A percentile compares a stretch with the other conserved stretches of the same genome.
phyloP scores from a whole-genome alignment of 2,113 vertebrate species.

The Cygnus buccinator region DNA sequence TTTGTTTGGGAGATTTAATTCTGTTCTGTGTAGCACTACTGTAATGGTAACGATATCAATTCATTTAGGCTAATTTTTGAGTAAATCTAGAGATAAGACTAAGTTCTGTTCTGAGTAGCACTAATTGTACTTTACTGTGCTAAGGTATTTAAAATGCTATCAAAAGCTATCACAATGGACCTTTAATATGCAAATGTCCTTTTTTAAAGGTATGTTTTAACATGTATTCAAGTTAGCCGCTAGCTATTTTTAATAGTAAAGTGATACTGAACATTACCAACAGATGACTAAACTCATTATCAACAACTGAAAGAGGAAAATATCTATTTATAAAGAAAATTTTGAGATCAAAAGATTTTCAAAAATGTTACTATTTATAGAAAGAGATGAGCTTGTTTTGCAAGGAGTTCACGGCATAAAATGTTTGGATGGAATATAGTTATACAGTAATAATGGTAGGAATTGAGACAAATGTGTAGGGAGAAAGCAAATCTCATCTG shows the following conservation, averaged over 20 bases:
- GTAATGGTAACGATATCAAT: background rate
- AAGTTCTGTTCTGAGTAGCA: background rate
- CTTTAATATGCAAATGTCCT: background rate
- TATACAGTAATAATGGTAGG: background rate
- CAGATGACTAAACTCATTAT: background rate
- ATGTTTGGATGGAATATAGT: background rate
- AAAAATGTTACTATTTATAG: background rate
- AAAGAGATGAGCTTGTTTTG: background rate
- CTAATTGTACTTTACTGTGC: background rate
- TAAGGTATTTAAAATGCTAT: background rate
- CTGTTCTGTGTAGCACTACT: background rate
- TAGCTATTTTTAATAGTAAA: background rate
- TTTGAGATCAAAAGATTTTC: background rate
- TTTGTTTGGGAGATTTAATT: background rate
- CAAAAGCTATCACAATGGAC: background rate
- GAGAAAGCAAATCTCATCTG: background rate
- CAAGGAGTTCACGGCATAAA: background rate
- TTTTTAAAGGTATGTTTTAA: background rate
- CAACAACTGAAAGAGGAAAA: background rate
- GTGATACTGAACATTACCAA: background rate
- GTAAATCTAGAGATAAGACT: background rate
- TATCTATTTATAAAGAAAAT: background rate
- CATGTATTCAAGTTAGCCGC: background rate
- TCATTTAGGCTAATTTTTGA: background rate
- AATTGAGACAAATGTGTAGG: background rate